Conservation (phyloP, 2,113 vertebrate genomes). For the Nesoenas mayeri region DNA sequence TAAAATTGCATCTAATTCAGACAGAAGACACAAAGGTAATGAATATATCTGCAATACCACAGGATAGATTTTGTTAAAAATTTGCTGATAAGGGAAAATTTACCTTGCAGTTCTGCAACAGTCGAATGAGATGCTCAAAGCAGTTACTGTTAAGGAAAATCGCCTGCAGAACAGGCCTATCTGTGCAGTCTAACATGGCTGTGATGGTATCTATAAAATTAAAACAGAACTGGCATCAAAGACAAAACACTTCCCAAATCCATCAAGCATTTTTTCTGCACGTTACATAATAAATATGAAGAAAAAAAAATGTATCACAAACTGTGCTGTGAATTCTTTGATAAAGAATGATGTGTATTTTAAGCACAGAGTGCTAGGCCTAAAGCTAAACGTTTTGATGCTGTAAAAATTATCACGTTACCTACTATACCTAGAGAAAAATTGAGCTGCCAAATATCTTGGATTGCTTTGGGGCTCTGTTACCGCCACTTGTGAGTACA, state of each 20-base stretch:
- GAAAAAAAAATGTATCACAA: background rate
- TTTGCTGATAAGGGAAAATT: background rate
- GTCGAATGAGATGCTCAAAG: slow-evolving; percentile 94
- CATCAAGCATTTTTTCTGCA: background rate
- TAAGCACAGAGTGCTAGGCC: background rate
- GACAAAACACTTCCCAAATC: background rate
- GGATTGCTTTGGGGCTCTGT: background rate
- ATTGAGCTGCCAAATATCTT: background rate
- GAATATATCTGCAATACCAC: background rate
- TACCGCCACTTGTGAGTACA: background rate
- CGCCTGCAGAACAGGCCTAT: slow-evolving; percentile 95
- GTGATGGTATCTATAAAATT: slow-evolving; percentile 89
- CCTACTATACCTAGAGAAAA: background rate
- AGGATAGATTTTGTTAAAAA: background rate
- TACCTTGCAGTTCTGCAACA: slow-evolving; percentile 99
- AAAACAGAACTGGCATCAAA: slow-evolving; percentile 56
- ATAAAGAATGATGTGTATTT: background rate
- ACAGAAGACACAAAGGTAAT: background rate
- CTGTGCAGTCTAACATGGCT: slow-evolving; percentile 96
- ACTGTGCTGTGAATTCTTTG: background rate
- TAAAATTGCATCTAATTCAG: background rate
- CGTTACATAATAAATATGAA: background rate
- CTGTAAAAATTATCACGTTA: background rate
- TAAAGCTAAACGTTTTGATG: background rate
- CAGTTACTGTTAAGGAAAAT: slow-evolving; percentile 99